Percentiles rank a stretch among this genome's conserved stretches.
These are phyloP conservation scores for Acipenser transmontanus DNA, from an alignment of 2,797 vertebrate species.

Conservation along the genomic window DNA sequence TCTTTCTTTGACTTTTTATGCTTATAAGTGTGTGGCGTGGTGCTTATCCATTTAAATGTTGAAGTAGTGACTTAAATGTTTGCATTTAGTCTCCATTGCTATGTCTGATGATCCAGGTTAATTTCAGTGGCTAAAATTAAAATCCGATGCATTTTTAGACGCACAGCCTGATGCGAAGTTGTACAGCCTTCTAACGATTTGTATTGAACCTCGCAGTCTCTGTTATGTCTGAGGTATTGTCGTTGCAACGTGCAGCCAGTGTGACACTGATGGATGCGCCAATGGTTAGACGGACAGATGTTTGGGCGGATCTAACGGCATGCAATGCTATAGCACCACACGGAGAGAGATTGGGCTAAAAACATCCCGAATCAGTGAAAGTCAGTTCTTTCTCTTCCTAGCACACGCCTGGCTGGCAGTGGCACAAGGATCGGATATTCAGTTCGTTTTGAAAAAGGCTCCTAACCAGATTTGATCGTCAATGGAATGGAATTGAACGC, in stretches of 20 bases:
- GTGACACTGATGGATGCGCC: conserved; percentile 94
- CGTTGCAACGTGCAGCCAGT: conserved; percentile 54
- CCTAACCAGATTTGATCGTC: conserved; percentile 39
- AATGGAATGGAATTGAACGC: conserved; percentile 47
- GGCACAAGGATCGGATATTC: conserved; percentile 31
- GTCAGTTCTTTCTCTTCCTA: conserved; percentile 35
- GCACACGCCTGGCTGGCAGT: conserved; percentile 22
- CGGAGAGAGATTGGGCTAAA: conserved; percentile 51
- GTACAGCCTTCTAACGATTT: conserved; percentile 32
- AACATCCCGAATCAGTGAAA: conserved; percentile 52
- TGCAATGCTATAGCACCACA: conserved; percentile 56
- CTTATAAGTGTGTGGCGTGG: no score
- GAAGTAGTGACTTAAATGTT: background rate
- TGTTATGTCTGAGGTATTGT: conserved; percentile 53
- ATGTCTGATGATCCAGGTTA: background rate
- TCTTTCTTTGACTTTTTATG: no score
- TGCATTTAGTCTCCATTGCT: background rate
- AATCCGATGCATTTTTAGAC: conserved; percentile 7
- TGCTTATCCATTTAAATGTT: background rate
- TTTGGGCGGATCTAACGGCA: conserved; percentile 88
- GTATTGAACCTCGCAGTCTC: conserved; percentile 36
- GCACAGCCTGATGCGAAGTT: conserved; percentile 30
- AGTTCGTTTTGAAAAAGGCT: conserved; percentile 26
- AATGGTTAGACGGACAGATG: conserved; percentile 95
- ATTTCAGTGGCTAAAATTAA: conserved; percentile 6